Conservation (phyloP, 2,797 vertebrate species). For the Anolis apletophallus region DNA sequence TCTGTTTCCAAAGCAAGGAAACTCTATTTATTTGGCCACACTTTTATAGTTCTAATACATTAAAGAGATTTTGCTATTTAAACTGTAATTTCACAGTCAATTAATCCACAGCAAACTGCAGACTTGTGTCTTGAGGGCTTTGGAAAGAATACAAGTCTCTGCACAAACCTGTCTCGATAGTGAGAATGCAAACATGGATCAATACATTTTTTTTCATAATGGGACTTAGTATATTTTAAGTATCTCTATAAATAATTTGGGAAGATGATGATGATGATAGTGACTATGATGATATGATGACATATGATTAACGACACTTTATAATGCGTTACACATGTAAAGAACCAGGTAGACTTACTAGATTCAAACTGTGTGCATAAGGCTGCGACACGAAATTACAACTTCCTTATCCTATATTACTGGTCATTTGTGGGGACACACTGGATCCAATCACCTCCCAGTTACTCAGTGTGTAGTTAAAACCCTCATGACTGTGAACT, state of each 20-base stretch:
- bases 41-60: constrained; percentile 55
- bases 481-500: neutral
- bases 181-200: neutral
- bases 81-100: constrained; percentile 69
- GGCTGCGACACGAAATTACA: neutral
- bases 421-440: neutral
- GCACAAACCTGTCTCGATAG: constrained; percentile 38
- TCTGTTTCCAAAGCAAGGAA: constrained; percentile 53
- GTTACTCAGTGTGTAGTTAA: neutral
- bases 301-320: neutral
- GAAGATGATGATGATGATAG: neutral
- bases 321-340: neutral
- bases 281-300: neutral
- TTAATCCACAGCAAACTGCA: constrained; percentile 55
- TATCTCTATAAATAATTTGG: neutral
- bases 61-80: constrained; percentile 60
- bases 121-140: constrained; percentile 35
- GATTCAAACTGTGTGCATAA: neutral
- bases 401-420: neutral
- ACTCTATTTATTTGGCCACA: constrained; percentile 54
- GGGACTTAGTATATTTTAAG: neutral
- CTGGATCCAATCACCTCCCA: neutral
- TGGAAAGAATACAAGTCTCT: constrained; percentile 21
- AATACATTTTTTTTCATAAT: neutral
- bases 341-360: neutral